phyloP scores from a whole-genome alignment of 2,888 invertebrate genomes.

The Cynaeus angustus region DNA sequence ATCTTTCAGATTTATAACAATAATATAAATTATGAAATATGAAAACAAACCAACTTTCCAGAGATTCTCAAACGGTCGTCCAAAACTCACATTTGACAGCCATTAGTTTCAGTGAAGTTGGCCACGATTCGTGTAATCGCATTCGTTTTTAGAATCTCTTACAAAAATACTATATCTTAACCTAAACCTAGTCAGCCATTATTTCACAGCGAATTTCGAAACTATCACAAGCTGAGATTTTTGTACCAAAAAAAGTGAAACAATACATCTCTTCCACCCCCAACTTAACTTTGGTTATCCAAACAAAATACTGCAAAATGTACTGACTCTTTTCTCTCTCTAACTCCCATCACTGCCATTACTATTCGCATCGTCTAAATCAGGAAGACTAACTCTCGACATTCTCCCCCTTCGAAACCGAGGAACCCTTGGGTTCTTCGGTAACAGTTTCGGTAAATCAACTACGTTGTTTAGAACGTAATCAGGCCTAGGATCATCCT shows the following conservation, averaged over 20 bases:
- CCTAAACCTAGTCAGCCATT: slow-evolving; percentile 37
- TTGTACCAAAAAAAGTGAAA: slow-evolving; percentile 27
- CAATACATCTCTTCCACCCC: not conserved
- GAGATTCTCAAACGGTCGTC: no score
- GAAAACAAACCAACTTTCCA: no score
- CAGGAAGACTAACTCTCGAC: slow-evolving; percentile 59
- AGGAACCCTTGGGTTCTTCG: slow-evolving; percentile 68
- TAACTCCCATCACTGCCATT: slow-evolving; percentile 74
- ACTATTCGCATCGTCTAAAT: slow-evolving; percentile 70
- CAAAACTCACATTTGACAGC: no score
- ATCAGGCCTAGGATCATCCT: slow-evolving; percentile 74
- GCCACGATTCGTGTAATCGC: slow-evolving; percentile 12
- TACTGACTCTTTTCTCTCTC: slow-evolving; percentile 50
- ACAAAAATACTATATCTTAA: slow-evolving; percentile 31
- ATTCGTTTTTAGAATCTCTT: slow-evolving; percentile 32
- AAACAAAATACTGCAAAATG: slow-evolving; percentile 40
- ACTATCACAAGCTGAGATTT: slow-evolving; percentile 42
- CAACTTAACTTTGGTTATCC: slow-evolving; percentile 11
- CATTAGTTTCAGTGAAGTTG: not conserved
- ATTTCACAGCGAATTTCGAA: slow-evolving; percentile 44
- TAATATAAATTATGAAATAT: no score
- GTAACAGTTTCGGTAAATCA: slow-evolving; percentile 77
- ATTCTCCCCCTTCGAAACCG: slow-evolving; percentile 52
- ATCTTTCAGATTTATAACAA: no score
- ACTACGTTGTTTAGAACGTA: slow-evolving; percentile 79